These are phyloP conservation scores for Istiophorus platypterus DNA, from an alignment of 2,113 vertebrate genomes.

Conservation along the genomic window DNA sequence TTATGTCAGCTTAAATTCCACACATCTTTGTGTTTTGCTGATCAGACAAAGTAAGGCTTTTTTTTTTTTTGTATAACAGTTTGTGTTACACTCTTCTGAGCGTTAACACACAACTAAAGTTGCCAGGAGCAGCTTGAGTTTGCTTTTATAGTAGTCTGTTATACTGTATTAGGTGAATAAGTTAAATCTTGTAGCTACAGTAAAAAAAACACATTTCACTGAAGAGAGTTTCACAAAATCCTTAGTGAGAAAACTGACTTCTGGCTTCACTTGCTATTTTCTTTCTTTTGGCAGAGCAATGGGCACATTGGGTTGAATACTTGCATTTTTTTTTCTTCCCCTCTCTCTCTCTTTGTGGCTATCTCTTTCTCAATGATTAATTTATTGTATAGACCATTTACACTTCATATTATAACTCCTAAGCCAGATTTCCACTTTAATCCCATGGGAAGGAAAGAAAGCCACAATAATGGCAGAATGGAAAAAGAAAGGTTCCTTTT, in stretches of 20 bases:
- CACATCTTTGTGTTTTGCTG: background rate
- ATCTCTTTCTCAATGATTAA: conserved; percentile 19
- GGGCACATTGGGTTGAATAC: conserved; percentile 28
- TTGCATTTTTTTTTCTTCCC: conserved; percentile 11
- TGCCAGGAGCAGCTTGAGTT: background rate
- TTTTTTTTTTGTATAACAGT: background rate
- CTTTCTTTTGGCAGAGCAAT: conserved; percentile 18
- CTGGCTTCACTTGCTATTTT: conserved; percentile 29
- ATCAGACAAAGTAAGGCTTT: background rate
- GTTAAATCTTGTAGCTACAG: background rate
- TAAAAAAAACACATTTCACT: background rate
- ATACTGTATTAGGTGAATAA: conserved; percentile 19
- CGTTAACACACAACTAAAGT: background rate
- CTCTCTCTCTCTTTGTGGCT: background rate
- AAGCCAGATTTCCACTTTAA: conserved; percentile 14
- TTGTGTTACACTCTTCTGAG: background rate
- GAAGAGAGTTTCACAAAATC: conserved; percentile 14
- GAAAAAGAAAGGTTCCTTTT: conserved; percentile 9
- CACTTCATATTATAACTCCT: background rate
- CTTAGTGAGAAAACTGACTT: conserved; percentile 18
- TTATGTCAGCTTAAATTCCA: background rate
- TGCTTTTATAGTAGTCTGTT: background rate
- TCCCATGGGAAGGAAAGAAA: background rate
- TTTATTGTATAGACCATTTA: conserved; percentile 14
- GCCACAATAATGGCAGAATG: background rate